Percentiles rank a stretch among this genome's conserved stretches.
Conservation (phyloP, 2,113 vertebrate genomes). For the Lethenteron camtschaticum region DNA sequence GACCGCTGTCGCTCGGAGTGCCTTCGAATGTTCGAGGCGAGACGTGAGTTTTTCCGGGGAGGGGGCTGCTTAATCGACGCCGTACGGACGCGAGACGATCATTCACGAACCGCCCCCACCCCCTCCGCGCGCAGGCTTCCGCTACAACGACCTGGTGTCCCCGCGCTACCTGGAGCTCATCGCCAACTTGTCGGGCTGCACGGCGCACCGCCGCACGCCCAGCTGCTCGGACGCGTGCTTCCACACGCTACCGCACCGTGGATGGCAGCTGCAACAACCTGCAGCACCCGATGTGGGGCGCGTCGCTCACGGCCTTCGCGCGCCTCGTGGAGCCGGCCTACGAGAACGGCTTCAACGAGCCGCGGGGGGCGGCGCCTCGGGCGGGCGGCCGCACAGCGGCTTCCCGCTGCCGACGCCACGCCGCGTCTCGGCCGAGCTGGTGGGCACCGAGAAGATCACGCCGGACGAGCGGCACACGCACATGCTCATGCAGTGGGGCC, state of each 20-base stretch:
- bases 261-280: constrained; percentile 9
- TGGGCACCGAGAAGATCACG: constrained; percentile 8
- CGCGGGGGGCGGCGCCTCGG: neutral
- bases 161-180: constrained; percentile 9
- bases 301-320: constrained; percentile 9
- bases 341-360: constrained; percentile 9
- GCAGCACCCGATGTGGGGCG: constrained; percentile 9
- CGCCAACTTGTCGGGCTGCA: constrained; percentile 10
- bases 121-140: constrained; percentile 16
- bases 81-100: too few relatives aligned
- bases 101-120: neutral
- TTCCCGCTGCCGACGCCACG: constrained; percentile 7
- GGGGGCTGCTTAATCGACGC: too few relatives aligned
- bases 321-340: constrained; percentile 8
- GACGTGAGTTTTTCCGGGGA: too few relatives aligned
- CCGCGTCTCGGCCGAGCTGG: constrained; percentile 8
- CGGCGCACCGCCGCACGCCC: constrained; percentile 7
- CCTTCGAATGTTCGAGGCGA: too few relatives aligned
- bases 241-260: constrained; percentile 8
- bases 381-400: neutral
- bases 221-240: constrained; percentile 9
- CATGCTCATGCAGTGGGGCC: constrained; percentile 10
- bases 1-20: too few relatives aligned
- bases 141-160: constrained; percentile 9
- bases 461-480: constrained; percentile 8